Evolutionary conservation across 2,888 invertebrate genomes (phyloP), one percentile per base, ranked within the genome.

Genomic region (Pterostichus niger): DNA sequence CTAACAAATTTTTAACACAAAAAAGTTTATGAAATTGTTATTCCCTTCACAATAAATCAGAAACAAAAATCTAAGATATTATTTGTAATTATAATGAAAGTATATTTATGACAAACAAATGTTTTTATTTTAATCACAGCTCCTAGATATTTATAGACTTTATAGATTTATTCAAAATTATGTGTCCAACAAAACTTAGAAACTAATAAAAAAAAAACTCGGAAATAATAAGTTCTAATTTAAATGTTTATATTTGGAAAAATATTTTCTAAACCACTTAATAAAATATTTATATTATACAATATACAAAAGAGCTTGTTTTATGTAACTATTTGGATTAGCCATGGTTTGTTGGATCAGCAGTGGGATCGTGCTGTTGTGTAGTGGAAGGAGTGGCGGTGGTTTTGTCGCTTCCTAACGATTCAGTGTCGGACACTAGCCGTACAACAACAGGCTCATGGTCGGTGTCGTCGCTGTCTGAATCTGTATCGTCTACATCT

Each of bases 401-500:
- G 13, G 56, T 17, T 24, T 56, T 82, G 40, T 84, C 76, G 33
- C 82, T 73, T 11, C 13, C 33, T 9, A 80, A n/a, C 24, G 83
- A 44, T 11, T 83, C 54, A 40, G 81, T 82, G 0, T 84, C 83
- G 52, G 82, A 82, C 9, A 77, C 68, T 7, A 77, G 46, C 2
- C 33, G 77, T 49, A 77, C 54, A 10, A 49, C 78, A 7, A 82
- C 54, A 3, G 82, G 82, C n/a, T 79, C 76, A 31, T 79, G 68
- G 11, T 79, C 82, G 56, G 82, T 83, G 31, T 83, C 84, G 9
- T 79, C 79, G 35, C 79, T 79, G 33, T 44, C 44, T 31, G 44
- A 64, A 61, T 83, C 83, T 9, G 79, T 84, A 24, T 82, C 83
- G 4, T 82, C 56, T 73, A 68, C 78, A 46, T 84, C 64, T 4